Conservation (phyloP, 2,888 invertebrate genomes). For the Neoitamus cyanurus region DNA sequence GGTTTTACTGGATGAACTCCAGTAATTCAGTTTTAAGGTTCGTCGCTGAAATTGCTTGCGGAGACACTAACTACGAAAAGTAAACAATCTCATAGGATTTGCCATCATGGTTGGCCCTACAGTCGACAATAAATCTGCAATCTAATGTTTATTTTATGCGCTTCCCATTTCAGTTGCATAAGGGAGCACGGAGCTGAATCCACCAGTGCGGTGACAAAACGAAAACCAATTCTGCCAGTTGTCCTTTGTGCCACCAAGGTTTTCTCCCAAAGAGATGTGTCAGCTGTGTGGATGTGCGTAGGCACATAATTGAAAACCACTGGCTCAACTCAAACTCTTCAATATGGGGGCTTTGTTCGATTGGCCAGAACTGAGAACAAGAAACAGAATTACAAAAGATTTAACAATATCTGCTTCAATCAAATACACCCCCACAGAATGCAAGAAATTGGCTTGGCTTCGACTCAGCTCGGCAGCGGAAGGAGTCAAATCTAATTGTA, state of each 20-base stretch:
- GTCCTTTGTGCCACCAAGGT: not conserved
- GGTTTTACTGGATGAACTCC: not conserved
- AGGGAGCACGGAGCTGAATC: not conserved
- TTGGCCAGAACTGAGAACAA: not conserved
- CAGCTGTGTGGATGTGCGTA: too few species aligned
- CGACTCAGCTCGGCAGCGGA: not conserved
- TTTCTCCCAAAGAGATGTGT: not conserved
- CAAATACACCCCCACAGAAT: not conserved
- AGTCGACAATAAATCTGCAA: not conserved
- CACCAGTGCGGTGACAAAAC: not conserved
- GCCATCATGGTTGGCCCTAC: too few species aligned
- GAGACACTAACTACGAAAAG: not conserved
- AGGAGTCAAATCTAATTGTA: slow-evolving; percentile 25
- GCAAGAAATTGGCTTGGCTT: not conserved
- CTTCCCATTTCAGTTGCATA: not conserved
- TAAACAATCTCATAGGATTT: too few species aligned
- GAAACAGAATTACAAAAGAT: not conserved
- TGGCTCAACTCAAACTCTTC: not conserved
- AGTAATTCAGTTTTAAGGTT: not conserved
- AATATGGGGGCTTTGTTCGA: not conserved
- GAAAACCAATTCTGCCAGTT: too few species aligned
- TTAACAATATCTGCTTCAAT: slow-evolving; percentile 9
- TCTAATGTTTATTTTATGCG: not conserved
- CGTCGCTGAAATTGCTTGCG: not conserved
- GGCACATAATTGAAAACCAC: not conserved